phyloP scores from a whole-genome alignment of 2,888 invertebrate genomes.

The Orthonychiurus folsomi region DNA sequence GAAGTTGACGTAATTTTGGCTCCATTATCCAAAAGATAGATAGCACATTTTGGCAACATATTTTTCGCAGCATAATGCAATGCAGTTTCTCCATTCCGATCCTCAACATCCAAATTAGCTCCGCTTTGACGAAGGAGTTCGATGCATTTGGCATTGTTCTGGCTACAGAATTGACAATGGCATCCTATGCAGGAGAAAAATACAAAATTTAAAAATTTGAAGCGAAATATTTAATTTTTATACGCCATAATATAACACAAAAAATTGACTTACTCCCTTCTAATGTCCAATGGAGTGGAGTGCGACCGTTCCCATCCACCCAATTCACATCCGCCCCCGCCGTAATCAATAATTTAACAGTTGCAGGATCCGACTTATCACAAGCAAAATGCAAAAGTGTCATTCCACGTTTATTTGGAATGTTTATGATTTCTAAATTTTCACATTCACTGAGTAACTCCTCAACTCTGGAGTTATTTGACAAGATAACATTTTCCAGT shows the following conservation, averaged over 20 bases:
- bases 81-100: constrained; percentile 16
- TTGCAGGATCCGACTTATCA: constrained; percentile 12
- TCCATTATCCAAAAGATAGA: constrained; percentile 13
- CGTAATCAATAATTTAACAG: constrained; percentile 18
- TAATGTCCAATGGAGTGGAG: constrained; percentile 21
- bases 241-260: too few species aligned
- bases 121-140: constrained; percentile 8
- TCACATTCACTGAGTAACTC: too few species aligned
- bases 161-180: neutral
- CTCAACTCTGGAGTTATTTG: too few species aligned
- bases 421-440: neutral
- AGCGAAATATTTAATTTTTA: too few species aligned
- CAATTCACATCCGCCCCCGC: constrained; percentile 21
- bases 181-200: too few species aligned
- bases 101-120: constrained; percentile 8
- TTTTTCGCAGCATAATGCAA: constrained; percentile 14
- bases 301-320: constrained; percentile 15
- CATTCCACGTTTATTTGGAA: neutral
- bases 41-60: constrained; percentile 14
- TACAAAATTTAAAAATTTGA: constrained; percentile 9
- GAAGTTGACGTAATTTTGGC: constrained; percentile 14
- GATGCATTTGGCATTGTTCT: constrained; percentile 13
- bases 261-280: too few species aligned
- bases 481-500: too few species aligned
- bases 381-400: constrained; percentile 20